These are phyloP conservation scores for Pundamilia nyererei DNA, from an alignment of 2,113 vertebrate species.

Conservation along the genomic window DNA sequence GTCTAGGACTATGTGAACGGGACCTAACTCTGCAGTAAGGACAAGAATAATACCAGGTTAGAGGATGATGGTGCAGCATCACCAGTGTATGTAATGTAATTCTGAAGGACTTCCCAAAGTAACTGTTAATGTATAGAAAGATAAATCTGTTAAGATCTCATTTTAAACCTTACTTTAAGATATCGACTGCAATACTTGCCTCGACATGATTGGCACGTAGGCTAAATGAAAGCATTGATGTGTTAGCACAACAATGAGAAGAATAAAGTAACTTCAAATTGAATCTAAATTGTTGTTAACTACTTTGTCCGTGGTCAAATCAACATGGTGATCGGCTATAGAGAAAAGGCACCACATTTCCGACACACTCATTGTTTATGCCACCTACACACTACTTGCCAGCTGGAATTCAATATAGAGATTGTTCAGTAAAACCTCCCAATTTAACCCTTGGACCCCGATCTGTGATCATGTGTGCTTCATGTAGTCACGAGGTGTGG, in stretches of 20 bases:
- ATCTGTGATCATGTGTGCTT: neutral
- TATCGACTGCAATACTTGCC: neutral
- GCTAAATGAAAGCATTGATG: neutral
- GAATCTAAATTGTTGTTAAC: neutral
- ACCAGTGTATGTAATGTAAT: neutral
- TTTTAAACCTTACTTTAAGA: neutral
- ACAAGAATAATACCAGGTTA: neutral
- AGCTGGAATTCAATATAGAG: neutral
- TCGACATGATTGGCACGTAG: neutral
- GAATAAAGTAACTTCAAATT: neutral
- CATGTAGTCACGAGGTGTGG: neutral
- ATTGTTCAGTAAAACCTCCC: neutral
- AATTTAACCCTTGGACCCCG: neutral
- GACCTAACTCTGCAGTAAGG: neutral
- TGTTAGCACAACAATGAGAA: neutral
- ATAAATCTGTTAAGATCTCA: neutral
- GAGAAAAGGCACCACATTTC: neutral
- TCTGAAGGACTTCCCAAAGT: neutral
- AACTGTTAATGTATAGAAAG: neutral
- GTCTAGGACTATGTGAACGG: rapidly evolving
- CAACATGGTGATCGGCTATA: neutral
- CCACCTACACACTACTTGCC: neutral
- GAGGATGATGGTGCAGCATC: neutral
- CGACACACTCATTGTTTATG: neutral
- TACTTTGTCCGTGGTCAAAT: neutral